A percentile compares a stretch with the other conserved stretches of the same genome.
Conservation (phyloP, 1,140 invertebrate genomes). For the Lepidurus packardi region DNA sequence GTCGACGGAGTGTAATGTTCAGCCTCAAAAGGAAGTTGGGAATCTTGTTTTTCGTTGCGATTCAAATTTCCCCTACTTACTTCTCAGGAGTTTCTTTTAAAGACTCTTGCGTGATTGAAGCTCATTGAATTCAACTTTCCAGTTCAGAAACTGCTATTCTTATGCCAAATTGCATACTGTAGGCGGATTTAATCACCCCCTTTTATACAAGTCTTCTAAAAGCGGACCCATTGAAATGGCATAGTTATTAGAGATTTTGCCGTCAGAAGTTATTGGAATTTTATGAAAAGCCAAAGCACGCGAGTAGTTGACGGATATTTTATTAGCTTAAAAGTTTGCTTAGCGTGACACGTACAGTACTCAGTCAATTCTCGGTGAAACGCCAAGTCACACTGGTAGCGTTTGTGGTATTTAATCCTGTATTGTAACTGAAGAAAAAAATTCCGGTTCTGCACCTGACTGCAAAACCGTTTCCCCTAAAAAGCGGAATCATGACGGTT, state of each 20-base stretch:
- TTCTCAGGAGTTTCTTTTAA: too few species aligned
- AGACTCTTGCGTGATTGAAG: background rate
- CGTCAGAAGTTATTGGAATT: background rate
- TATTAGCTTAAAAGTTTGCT: background rate
- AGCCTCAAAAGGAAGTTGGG: background rate
- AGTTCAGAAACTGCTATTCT: background rate
- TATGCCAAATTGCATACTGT: background rate
- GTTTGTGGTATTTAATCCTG: too few species aligned
- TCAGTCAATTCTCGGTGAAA: background rate
- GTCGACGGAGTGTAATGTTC: background rate
- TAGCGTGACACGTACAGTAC: background rate
- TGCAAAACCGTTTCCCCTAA: too few species aligned
- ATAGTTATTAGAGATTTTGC: background rate
- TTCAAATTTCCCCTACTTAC: too few species aligned
- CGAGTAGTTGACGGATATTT: background rate
- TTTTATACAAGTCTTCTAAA: background rate
- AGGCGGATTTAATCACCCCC: background rate
- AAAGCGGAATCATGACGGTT: too few species aligned
- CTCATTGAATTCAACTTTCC: background rate
- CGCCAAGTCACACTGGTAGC: too few species aligned
- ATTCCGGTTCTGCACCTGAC: too few species aligned
- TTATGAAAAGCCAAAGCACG: background rate
- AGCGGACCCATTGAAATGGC: background rate
- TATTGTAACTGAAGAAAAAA: too few species aligned
- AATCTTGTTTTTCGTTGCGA: too few species aligned